Percentiles rank a stretch among this genome's conserved stretches.
Conservation (phyloP, 2,113 vertebrate genomes). For the Lophius piscatorius region DNA sequence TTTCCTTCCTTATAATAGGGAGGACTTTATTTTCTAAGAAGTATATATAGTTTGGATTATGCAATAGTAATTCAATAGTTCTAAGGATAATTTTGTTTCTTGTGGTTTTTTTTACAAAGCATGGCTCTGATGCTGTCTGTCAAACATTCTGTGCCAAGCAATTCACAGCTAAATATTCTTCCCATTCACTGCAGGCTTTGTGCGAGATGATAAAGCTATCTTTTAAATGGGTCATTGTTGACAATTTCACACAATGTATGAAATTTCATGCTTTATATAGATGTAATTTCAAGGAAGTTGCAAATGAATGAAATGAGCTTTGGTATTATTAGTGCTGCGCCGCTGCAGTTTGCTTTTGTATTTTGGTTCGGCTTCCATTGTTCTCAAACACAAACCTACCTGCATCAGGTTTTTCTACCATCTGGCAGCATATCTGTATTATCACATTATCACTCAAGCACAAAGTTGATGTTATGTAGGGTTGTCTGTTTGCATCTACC, state of each 20-base stretch:
- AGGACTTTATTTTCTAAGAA: no score
- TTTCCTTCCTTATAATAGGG: no score
- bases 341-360: slow-evolving; percentile 1
- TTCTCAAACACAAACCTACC: neutral
- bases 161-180: slow-evolving; percentile 31
- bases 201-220: slow-evolving; percentile 45
- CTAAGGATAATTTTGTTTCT: slow-evolving; percentile 13
- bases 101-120: slow-evolving; percentile 20
- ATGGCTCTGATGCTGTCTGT: slow-evolving; percentile 9
- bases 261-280: slow-evolving; percentile 41
- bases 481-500: no score
- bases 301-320: neutral
- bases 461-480: no score
- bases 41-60: no score
- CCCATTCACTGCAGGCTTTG: slow-evolving; percentile 18
- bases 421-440: slow-evolving; percentile 11
- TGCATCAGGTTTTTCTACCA: slow-evolving; percentile 14
- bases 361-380: neutral
- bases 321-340: slow-evolving; percentile 15
- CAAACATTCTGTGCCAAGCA: slow-evolving; percentile 7
- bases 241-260: slow-evolving; percentile 56
- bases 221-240: slow-evolving; percentile 42
- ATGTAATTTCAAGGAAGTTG: slow-evolving; percentile 10
- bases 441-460: slow-evolving; percentile 2
- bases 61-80: no score